Evolutionary conservation across 2,797 vertebrate genomes (phyloP), one percentile per base, ranked within the genome.

Genomic region (Pagetopsis macropterus): DNA sequence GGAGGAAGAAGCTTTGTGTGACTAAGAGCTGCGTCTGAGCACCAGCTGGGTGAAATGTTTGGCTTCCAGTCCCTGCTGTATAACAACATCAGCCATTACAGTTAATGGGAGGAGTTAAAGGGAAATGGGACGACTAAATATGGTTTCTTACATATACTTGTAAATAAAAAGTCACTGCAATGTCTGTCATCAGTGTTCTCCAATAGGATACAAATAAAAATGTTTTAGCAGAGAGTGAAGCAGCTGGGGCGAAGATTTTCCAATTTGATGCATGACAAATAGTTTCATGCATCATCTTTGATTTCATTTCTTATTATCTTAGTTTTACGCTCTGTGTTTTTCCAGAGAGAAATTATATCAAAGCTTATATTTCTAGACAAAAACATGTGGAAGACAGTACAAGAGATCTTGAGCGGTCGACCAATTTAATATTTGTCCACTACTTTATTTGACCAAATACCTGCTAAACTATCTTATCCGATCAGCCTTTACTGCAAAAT

Each of bases 11-110:
- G 84, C 75, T 43, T 1, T 4, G 61, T 49, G 73, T 70, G 81
- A 86, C 85, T 73, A 84, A 86, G 66, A 52, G n/a, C 7, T 49
- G 23, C 3, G 49, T 33, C 76, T 57, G 75, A 76, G 65, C 70
- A 12, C 59, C 84, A 75, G 81, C 77, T 79, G 86, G 73, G 58
- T 77, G 78, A 82, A 82, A 72, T 44, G 71, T 77, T 45, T 15
- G 37, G 17, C 76, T 49, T 65, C 52, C 37, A 73, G 74, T 49
- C 68, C 52, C 37, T 75, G 74, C 73, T 67, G 46, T 23, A 61
- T 81, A 77, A 88, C 83, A 31, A 77, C 78, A 73, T 81, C 51
- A 13, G 56, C 45, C 61, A 60, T 17, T 58, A 37, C 33, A 37
- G 6, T 9, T 37, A 37, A 6, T 37, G 7, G 19, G 37, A 52